Evolutionary conservation across 1,140 invertebrate genomes (phyloP), one percentile per base, ranked within the genome.

Genomic region (Proctacanthus coquilletti): DNA sequence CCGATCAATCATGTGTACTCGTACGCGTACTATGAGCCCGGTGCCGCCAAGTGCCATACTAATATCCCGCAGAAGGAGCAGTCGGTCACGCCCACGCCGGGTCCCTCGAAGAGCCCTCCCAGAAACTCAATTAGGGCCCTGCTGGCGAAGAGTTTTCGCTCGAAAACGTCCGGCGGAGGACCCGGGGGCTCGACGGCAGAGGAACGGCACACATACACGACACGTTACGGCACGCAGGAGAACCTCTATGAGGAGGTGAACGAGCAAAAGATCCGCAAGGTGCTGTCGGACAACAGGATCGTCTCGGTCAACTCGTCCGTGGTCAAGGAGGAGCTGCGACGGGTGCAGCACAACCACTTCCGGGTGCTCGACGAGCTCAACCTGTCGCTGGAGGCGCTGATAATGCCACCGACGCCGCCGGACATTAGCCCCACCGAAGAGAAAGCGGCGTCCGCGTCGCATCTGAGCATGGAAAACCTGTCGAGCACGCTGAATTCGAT

Each of bases 241-340:
- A 87, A 87, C 50, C 84, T 87, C 48, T 87, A 87, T 57, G 83
- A 85, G 62, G 83, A 87, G 66, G 84, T 87, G 38, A 80, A 69
- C 39, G 72, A 75, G 39, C 68, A 60, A 37, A 60, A 57, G 66
- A 42, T 68, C 61, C 38, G 64, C 61, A 54, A 63, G 44, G 56
- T 66, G 49, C 34, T 70, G 49, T 58, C 69, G 27, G 55, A 58
- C 41, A 55, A 55, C 23, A 47, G 54, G 3, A 61, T 72, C 17
- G 70, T 71, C 41, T 73, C 68, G 6, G 60, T 74, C 5, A 70
- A 71, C 45, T 67, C 66, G 45, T 70, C 68, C 19, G 59, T 70
- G 27, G 72, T 81, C 3, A 79, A 82, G 52, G 81, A 86, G 53
- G 84, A 89, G 66, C 74, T 86, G 27, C 69, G 77, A 15, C 65